phyloP scores from a whole-genome alignment of 2,797 vertebrate species.

The Chaenodraco wilsoni region DNA sequence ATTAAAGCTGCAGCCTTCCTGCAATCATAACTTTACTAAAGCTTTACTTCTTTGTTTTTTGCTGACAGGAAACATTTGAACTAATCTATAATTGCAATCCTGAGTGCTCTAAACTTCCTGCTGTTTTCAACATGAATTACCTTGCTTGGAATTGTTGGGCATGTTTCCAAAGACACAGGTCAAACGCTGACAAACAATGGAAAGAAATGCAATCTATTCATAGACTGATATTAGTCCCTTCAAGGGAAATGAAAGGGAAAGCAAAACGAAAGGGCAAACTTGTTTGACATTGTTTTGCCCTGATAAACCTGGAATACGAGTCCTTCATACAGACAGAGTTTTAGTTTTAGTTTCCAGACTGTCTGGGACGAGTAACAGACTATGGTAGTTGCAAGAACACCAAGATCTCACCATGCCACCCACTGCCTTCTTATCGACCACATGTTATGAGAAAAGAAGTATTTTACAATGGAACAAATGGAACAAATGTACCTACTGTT shows the following conservation, averaged over 20 bases:
- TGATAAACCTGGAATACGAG: conserved; percentile 3
- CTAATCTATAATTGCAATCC: conserved; percentile 16
- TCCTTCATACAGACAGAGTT: neutral
- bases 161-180: conserved; percentile 11
- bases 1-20: neutral
- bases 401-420: neutral
- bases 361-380: neutral
- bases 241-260: conserved; percentile 21
- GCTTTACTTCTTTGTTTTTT: conserved; percentile 31
- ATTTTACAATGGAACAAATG: conserved; percentile 16
- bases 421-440: neutral
- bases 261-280: conserved; percentile 5
- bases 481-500: neutral
- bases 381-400: neutral
- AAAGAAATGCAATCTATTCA: neutral
- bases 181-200: neutral
- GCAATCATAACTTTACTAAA: conserved; percentile 25
- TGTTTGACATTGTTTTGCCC: neutral
- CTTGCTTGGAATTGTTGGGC: neutral
- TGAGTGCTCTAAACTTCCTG: conserved; percentile 31
- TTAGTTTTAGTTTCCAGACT: neutral
- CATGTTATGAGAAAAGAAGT: neutral
- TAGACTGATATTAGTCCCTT: neutral
- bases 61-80: conserved; percentile 40
- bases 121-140: conserved; percentile 14